These are phyloP conservation scores for Phalacrocorax pelagicus DNA, from an alignment of 2,113 vertebrate genomes.

Conservation along the genomic window DNA sequence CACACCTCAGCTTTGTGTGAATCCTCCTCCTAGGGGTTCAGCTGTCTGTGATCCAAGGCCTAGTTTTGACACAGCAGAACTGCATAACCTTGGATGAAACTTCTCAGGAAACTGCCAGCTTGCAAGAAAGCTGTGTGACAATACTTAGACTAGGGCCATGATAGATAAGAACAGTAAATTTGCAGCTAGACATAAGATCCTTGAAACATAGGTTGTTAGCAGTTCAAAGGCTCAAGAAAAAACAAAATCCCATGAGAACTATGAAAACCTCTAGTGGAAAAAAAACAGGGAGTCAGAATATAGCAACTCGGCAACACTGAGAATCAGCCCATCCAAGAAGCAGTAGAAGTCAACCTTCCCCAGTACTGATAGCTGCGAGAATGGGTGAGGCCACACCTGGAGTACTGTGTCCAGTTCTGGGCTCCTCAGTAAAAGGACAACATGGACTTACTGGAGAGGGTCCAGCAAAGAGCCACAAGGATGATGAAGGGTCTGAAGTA, in stretches of 20 bases:
- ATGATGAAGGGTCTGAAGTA: not conserved
- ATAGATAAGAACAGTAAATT: not conserved
- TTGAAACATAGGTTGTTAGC: not conserved
- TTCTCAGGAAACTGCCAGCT: not conserved
- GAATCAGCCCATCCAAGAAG: not conserved
- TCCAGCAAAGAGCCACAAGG: not conserved
- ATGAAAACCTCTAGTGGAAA: not conserved
- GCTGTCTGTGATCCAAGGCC: not conserved
- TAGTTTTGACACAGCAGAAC: constrained; percentile 26
- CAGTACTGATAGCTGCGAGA: not conserved
- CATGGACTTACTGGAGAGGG: not conserved
- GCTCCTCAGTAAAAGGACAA: not conserved
- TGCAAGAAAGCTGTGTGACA: not conserved
- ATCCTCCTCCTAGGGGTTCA: not conserved
- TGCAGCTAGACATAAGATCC: not conserved
- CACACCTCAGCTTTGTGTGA: constrained; percentile 22
- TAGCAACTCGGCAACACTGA: not conserved
- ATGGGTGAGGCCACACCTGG: not conserved
- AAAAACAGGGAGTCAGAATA: not conserved
- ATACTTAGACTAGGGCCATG: not conserved
- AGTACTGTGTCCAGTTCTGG: not conserved
- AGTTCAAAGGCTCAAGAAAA: not conserved
- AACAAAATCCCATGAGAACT: not conserved
- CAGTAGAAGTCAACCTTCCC: not conserved
- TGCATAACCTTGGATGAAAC: not conserved